phyloP scores from a whole-genome alignment of 2,797 vertebrate species.

The Enteromius argenteus region DNA sequence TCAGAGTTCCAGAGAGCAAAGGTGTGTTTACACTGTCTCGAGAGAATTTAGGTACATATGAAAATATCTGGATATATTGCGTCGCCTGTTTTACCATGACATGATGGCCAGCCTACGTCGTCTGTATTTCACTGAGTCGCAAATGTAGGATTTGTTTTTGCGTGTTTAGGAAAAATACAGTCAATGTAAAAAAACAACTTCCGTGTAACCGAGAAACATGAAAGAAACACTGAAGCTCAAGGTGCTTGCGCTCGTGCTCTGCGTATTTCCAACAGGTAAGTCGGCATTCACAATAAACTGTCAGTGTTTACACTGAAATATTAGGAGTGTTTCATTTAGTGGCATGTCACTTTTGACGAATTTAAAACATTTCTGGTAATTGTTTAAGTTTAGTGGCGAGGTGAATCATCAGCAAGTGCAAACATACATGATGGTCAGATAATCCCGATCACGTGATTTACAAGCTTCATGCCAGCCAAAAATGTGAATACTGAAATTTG shows the following conservation, averaged over 20 bases:
- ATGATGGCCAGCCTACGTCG: background rate
- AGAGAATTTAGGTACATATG: background rate
- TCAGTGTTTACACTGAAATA: background rate
- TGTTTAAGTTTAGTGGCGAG: background rate
- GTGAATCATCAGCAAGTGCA: conserved; percentile 77
- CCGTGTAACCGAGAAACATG: conserved; percentile 47
- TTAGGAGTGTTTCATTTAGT: background rate
- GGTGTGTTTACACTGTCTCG: conserved; percentile 34
- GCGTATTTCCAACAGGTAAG: conserved; percentile 46
- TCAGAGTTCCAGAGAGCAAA: conserved; percentile 16
- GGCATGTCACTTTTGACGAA: background rate
- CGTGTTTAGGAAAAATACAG: conserved; percentile 7
- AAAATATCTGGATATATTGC: background rate
- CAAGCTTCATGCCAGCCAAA: background rate
- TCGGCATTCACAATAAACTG: background rate
- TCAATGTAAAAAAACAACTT: background rate
- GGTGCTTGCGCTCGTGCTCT: conserved; percentile 26
- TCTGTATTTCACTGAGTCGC: background rate
- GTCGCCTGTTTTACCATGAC: background rate
- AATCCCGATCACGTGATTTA: conserved; percentile 59
- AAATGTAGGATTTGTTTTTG: background rate
- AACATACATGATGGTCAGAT: conserved; percentile 66
- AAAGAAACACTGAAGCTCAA: conserved; percentile 4
- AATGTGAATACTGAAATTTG: background rate
- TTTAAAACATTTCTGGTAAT: background rate